A percentile compares a stretch with the other conserved stretches of the same genome.
Evolutionary conservation across 2,797 vertebrate genomes (phyloP).

Genomic region (Enteromius afrohamiltoni): DNA sequence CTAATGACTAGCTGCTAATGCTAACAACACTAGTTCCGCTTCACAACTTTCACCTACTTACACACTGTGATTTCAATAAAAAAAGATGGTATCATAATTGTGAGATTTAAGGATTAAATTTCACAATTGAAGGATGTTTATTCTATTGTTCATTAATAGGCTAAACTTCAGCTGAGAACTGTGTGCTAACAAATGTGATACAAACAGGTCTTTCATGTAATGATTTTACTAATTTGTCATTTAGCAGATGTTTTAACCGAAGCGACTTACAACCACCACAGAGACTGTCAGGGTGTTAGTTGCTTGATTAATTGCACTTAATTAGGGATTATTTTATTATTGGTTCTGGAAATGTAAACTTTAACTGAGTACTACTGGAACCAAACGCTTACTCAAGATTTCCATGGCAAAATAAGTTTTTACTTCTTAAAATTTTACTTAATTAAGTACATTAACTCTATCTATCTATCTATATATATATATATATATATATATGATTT

Average conservation of each 20-base stretch:
- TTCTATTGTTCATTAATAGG: not conserved
- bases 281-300: not conserved
- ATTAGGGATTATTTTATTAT: not conserved
- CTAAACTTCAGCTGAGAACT: not conserved
- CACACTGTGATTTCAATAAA: not conserved
- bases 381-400: not conserved
- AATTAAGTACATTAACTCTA: not conserved
- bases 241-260: slow-evolving; percentile 3
- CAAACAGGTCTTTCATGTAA: not conserved
- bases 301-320: not conserved
- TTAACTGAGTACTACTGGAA: not conserved
- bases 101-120: not conserved
- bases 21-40: not conserved
- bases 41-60: not conserved
- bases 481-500: too few species aligned
- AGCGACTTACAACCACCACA: slow-evolving; percentile 8
- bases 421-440: not conserved
- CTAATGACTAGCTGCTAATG: slow-evolving; percentile 12
- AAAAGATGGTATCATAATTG: not conserved
- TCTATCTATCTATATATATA: too few species aligned
- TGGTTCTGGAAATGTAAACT: not conserved
- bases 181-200: not conserved
- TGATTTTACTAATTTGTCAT: not conserved
- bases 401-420: not conserved
- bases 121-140: not conserved